Evolutionary conservation across 2,797 vertebrate genomes (phyloP).

Genomic region (Silurus aristotelis): DNA sequence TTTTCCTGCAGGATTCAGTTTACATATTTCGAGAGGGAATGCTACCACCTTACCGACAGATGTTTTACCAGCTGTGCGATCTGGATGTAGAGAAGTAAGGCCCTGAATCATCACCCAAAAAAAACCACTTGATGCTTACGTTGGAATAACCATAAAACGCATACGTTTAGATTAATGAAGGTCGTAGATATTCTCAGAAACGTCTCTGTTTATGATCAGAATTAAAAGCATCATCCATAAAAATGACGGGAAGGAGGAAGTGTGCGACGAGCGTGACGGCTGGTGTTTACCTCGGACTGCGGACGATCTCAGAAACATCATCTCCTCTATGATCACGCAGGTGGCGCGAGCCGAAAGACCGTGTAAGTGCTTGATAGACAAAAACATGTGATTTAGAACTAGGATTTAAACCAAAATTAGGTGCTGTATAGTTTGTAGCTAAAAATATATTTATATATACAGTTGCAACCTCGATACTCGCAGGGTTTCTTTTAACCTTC

Average conservation of each 20-base stretch:
- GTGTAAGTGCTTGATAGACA: constrained; percentile 67
- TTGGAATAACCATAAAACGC: background rate
- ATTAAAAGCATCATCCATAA: constrained; percentile 80
- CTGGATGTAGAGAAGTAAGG: constrained; percentile 86
- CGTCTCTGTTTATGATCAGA: constrained; percentile 63
- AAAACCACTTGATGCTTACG: too few relatives aligned
- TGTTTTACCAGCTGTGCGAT: constrained; percentile 99
- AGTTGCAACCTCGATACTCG: too few relatives aligned
- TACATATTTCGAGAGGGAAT: constrained; percentile 91
- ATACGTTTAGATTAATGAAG: background rate
- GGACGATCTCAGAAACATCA: constrained; percentile 86
- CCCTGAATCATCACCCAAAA: background rate
- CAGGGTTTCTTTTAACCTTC: background rate
- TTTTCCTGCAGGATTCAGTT: constrained; percentile 78
- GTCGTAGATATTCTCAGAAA: background rate
- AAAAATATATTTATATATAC: background rate
- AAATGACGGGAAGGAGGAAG: constrained; percentile 74
- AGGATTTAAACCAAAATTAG: background rate
- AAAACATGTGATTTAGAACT: background rate
- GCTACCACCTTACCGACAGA: constrained; percentile 93
- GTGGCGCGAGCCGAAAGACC: constrained; percentile 79
- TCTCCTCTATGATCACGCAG: constrained; percentile 89
- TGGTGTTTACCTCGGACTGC: constrained; percentile 91
- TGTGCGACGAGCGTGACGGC: constrained; percentile 89
- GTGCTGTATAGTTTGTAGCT: background rate